Conservation (phyloP, 2,888 invertebrate species). For the Trissolcus brochymenae region DNA sequence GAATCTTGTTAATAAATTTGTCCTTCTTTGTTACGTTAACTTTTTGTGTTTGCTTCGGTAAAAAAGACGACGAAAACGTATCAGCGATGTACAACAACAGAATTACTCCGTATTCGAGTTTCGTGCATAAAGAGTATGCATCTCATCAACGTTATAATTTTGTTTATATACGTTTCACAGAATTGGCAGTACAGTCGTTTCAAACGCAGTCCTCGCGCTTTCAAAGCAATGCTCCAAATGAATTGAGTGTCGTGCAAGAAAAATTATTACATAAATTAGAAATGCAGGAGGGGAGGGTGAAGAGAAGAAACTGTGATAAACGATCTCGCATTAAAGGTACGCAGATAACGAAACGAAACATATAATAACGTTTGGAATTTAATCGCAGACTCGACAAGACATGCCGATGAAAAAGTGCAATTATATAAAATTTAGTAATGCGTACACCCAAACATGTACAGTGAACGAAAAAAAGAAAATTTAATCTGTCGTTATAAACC, state of each 20-base stretch:
- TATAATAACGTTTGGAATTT: no score
- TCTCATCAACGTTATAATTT: conserved; percentile 13
- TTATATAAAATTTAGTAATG: background rate
- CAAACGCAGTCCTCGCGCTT: conserved; percentile 21
- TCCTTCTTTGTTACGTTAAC: conserved; percentile 3
- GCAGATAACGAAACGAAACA: background rate
- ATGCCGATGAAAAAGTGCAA: no score
- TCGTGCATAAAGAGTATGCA: conserved; percentile 34
- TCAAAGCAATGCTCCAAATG: conserved; percentile 28
- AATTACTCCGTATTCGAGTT: conserved; percentile 60
- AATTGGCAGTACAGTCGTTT: conserved; percentile 38
- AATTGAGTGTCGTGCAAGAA: conserved; percentile 1
- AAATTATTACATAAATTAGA: conserved; percentile 8
- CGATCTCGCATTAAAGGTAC: conserved; percentile 18
- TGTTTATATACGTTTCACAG: conserved; percentile 7
- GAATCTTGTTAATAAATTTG: conserved; percentile 28
- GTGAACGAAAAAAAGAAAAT: conserved; percentile 9
- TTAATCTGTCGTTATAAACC: background rate
- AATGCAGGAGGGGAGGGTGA: conserved; percentile 1
- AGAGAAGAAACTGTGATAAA: conserved; percentile 5
- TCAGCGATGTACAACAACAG: conserved; percentile 62
- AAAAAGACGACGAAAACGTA: conserved; percentile 35
- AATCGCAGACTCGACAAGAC: no score
- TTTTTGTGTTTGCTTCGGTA: conserved; percentile 27
- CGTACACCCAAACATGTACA: conserved; percentile 6